Evolutionary conservation across 2,113 vertebrate species (phyloP).

Genomic region (Pteruthius melanotis): DNA sequence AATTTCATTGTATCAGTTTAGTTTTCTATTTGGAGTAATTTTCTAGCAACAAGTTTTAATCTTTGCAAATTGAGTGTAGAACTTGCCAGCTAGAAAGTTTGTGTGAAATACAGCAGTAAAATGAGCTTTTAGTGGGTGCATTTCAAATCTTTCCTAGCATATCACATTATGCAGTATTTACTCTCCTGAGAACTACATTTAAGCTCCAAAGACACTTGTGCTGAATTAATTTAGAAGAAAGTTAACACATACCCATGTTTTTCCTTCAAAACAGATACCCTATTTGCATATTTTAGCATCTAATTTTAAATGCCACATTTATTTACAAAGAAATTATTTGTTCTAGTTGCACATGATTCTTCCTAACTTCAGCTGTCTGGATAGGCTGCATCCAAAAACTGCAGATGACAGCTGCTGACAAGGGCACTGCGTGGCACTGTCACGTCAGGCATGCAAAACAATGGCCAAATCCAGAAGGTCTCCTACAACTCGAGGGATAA

Average conservation of each 20-base stretch:
- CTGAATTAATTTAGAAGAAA: constrained; percentile 72
- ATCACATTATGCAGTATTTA: constrained; percentile 64
- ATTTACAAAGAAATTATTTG: constrained; percentile 41
- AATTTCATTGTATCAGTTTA: not conserved
- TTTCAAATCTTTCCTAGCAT: constrained; percentile 42
- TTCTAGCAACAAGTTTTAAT: constrained; percentile 44
- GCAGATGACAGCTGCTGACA: not conserved
- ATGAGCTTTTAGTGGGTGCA: constrained; percentile 28
- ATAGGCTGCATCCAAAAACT: not conserved
- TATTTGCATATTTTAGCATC: constrained; percentile 63
- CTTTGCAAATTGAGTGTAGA: constrained; percentile 23
- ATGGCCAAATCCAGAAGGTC: not conserved
- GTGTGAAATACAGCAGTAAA: not conserved
- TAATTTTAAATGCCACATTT: constrained; percentile 37
- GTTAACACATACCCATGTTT: constrained; percentile 34
- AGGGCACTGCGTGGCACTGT: not conserved
- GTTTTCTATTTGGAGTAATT: not conserved
- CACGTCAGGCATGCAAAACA: not conserved
- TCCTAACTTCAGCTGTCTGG: not conserved
- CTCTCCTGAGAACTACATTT: constrained; percentile 64
- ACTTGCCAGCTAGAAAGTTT: constrained; percentile 33
- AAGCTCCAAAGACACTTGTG: constrained; percentile 53
- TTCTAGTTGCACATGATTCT: not conserved
- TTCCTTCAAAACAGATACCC: constrained; percentile 38
- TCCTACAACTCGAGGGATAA: not conserved